Base-by-base conservation (phyloP, 2,797 vertebrate species). In the Luscinia luscinia region DNA sequence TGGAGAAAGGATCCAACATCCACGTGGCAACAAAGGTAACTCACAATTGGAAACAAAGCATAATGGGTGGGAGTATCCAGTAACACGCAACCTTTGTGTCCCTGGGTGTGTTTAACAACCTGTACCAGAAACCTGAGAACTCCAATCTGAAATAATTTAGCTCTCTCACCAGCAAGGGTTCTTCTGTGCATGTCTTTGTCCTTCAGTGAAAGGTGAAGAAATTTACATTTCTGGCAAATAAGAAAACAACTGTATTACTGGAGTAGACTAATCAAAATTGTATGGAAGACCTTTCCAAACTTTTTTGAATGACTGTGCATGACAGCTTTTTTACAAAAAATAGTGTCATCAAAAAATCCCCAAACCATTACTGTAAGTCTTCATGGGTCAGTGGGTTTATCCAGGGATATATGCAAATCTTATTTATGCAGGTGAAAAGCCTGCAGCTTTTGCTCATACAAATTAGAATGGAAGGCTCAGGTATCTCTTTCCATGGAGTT, bases 21-120 rank as follows among this genome's bases (percentile, higher is more conserved):
- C 99, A 99, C 1, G 90, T 98, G 61, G 95, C 98, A 57, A 99
- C 98, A 43, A 99, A 99, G 99, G 99, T 99, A 98, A 91, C 16
- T 84, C 45, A 4, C 11, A 34, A 7, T 16, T 3, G 3, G 40
- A 59, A 61, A 28, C 24, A 0, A 52, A 36, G 26, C 43, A 2
- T 48, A 36, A 7, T 19, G 43, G 9, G 59, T 67, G 52, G 41
- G 58, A 66, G 9, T 5, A 19, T 61, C 58, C 41, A 27, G 30
- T 38, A 18, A 59, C 26, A 45, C 18, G 11, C 11, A 23, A 14
- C 4, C 1, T 46, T n/a, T 27, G 34, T 68, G 26, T 45, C 41
- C 0, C 0, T 62, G 54, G 40, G 22, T 24, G 34, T 27, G 19
- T 85, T 43, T 77, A 75, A 59, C 28, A 32, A 17, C 15, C 1